A percentile compares a stretch with the other conserved stretches of the same genome.
These are phyloP conservation scores for Magallana gigas DNA, from an alignment of 1,140 invertebrate species.

Conservation along the genomic window DNA sequence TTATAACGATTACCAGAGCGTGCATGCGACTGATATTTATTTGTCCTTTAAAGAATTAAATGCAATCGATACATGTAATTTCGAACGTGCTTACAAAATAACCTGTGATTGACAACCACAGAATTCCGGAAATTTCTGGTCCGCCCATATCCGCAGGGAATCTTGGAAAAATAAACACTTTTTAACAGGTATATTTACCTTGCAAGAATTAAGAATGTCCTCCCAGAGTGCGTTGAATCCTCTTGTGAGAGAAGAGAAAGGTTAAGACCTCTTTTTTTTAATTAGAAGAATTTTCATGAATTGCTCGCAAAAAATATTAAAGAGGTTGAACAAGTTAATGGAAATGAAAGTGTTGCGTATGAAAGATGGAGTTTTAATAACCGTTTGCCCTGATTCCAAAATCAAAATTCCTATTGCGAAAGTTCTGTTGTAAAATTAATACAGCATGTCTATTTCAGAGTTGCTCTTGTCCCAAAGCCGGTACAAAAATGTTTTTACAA, in stretches of 20 bases:
- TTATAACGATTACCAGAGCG: not conserved
- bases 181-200: slow-evolving; percentile 10
- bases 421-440: too few species aligned
- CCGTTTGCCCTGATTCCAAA: not conserved
- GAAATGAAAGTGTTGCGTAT: not conserved
- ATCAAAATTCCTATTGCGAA: too few species aligned
- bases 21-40: too few species aligned
- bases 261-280: not conserved
- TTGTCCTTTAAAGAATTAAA: too few species aligned
- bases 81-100: not conserved
- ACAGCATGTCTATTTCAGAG: too few species aligned
- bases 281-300: not conserved
- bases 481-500: too few species aligned
- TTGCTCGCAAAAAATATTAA: not conserved
- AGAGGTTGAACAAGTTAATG: not conserved
- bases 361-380: not conserved
- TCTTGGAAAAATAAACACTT: slow-evolving; percentile 33
- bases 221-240: not conserved
- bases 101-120: not conserved
- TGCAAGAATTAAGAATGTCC: not conserved
- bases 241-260: not conserved
- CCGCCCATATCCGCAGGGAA: slow-evolving; percentile 13
- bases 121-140: slow-evolving; percentile 9
- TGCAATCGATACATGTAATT: too few species aligned
- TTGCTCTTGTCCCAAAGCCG: too few species aligned